Evolutionary conservation across 2,797 vertebrate species (phyloP), one percentile per base, ranked within the genome.

Genomic region (Mormyrus hasselquistii): DNA sequence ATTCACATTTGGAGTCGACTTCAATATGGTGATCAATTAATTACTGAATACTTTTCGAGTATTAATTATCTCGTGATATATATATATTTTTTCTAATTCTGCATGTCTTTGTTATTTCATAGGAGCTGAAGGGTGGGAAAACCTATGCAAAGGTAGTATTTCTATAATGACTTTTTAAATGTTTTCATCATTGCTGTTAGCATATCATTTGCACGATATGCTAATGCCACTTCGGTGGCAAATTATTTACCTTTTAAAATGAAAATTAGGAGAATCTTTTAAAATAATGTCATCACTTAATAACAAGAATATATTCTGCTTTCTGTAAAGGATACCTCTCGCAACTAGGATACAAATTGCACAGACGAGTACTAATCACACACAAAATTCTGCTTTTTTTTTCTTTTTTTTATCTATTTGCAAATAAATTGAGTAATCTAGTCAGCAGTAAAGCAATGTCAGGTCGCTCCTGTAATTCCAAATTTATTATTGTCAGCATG

Each of bases 51-150:
- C 4, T 79, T 79, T 44, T 38, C 1, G 6, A 38, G 8, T 8
- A 19, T 16, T 41, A 41, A 41, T 38, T 79, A 44, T 41, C 12
- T 76, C 12, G 10, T 76, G 4, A 76, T 4, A 76, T 5, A 4
- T 73, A 90, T 34, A 49, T 89, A 25, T 10, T 34, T 50, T 3
- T 83, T 59, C 53, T 25, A 19, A 19, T 44, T 6, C 41, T 82
- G 88, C 85, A 16, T 86, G 41, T 86, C 19, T 86, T 29, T 85
- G 55, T 86, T 22, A 90, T 92, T 92, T 95, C 89, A 52, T 92
- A 99, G 98, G 98, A 99, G 94, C 90, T 98, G 91, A 99, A 99
- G 95, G 98, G 98, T 90, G 98, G 98, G 90, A 99, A 98, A 93
- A 92, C 96, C 0, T 99, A 97, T 89, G 97, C 97, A 94, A 99